phyloP scores from a whole-genome alignment of 1,140 invertebrate genomes.

The Rhyzopertha dominica region DNA sequence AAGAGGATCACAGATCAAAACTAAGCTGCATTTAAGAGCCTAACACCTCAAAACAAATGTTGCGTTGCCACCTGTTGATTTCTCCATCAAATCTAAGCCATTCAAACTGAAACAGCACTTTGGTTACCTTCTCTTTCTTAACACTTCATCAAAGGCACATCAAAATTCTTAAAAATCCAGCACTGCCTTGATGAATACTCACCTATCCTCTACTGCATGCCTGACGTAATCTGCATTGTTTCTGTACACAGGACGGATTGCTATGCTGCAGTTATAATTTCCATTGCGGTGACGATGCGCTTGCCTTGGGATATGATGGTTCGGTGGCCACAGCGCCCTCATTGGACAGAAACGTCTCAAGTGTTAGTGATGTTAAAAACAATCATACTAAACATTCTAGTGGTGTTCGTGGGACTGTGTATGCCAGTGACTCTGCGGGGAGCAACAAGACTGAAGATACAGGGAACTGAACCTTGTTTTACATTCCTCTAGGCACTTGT shows the following conservation, averaged over 20 bases:
- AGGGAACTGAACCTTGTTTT: constrained; percentile 23
- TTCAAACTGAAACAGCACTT: too few species aligned
- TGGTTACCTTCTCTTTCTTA: too few species aligned
- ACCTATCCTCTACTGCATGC: too few species aligned
- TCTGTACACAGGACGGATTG: constrained; percentile 52
- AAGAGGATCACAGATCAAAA: too few species aligned
- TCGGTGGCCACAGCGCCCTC: constrained; percentile 29
- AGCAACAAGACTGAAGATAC: constrained; percentile 29
- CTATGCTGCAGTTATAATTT: constrained; percentile 60
- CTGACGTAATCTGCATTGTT: constrained; percentile 3
- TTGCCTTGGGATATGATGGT: constrained; percentile 39
- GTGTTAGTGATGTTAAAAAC: constrained; percentile 14
- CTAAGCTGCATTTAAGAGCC: too few species aligned
- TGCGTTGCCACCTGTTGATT: too few species aligned
- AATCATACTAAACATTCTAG: constrained; percentile 25
- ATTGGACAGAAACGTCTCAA: constrained; percentile 12
- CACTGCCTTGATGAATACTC: too few species aligned
- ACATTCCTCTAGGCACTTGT: too few species aligned
- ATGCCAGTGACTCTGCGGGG: constrained; percentile 30
- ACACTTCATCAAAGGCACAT: too few species aligned
- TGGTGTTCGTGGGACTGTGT: constrained; percentile 28
- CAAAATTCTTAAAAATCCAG: too few species aligned
- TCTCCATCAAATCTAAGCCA: too few species aligned
- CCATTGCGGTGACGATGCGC: constrained; percentile 50
- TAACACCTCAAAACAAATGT: too few species aligned